A percentile compares a stretch with the other conserved stretches of the same genome.
These are phyloP conservation scores for Chrysodeixis includens DNA, from an alignment of 2,888 invertebrate species.

Conservation along the genomic window DNA sequence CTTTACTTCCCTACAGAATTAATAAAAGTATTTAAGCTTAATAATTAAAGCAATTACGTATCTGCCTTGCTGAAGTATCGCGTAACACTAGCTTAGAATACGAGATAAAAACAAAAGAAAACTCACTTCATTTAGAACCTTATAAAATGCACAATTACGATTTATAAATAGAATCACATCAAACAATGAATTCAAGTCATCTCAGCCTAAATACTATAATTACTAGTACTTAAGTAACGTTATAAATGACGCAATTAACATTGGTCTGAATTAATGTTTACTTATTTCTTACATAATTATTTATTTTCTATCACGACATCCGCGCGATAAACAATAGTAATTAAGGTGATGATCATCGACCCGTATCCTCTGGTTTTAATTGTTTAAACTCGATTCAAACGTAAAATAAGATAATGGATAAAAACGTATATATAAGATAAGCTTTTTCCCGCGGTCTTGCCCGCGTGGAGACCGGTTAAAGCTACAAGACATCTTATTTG, in stretches of 20 bases:
- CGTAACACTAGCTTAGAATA: no score
- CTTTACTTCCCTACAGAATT: no score
- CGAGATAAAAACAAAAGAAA: background rate
- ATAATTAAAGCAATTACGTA: no score
- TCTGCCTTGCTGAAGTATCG: no score
- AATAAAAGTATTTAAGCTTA: no score
- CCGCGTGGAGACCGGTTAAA: no score
- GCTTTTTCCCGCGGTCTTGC: no score
- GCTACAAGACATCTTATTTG: no score
- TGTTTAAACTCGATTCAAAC: background rate
- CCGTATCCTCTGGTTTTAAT: background rate
- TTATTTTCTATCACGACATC: slow-evolving; percentile 38
- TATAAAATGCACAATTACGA: background rate
- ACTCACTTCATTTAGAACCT: background rate
- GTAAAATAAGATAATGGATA: no score
- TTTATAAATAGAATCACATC: background rate
- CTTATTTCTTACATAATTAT: slow-evolving; percentile 15
- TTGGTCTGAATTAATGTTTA: slow-evolving; percentile 16
- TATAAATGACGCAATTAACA: slow-evolving; percentile 32
- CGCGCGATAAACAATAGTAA: slow-evolving; percentile 22
- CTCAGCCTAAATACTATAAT: background rate
- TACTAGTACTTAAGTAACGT: slow-evolving; percentile 8
- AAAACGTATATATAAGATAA: no score
- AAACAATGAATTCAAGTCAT: background rate
- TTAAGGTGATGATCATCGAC: slow-evolving; percentile 1